Base-by-base conservation (phyloP, 1,140 invertebrate species). In the Drosophila watanabei region DNA sequence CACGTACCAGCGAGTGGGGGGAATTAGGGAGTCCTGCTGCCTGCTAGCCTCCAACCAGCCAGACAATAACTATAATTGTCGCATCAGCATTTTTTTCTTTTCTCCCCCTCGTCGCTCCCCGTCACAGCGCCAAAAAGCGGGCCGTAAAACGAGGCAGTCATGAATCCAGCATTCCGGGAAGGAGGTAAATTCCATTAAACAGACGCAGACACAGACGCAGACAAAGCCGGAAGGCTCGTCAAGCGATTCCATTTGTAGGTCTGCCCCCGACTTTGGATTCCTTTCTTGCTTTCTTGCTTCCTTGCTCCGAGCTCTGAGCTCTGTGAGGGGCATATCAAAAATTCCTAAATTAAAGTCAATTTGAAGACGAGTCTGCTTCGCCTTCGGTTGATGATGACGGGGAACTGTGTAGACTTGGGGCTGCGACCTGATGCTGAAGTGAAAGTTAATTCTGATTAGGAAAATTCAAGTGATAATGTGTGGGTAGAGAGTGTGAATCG, bases 41-140 rank as follows among this genome's bases (percentile, higher is more conserved):
- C 56, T 10, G 57, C 24, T 30, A 48, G 30, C 37, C 45, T 62
- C 49, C 75, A 49, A 79, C 83, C 87, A 71, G 81, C 81, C 84
- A 88, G 84, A 88, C 84, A 88, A 88, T 88, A 88, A 88, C 84
- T 88, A 88, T 88, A 89, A 88, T 88, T 88, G 84, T 88, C 85
- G 84, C 84, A 88, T 88, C 84, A 88, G 84, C 84, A 76, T 89
- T 89, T 84, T 89, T 52, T 56, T 81, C 71, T 75, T 79, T 78
- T 56, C 48, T 46, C 18, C 58, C 51, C 1, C 24, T 30, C 20
- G 41, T n/a, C 24, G 24, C 7, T 4, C 16, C 16, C 30, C 30
- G 51, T 39, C 48, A 35, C 51, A 20, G 30, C 24, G 49, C 66
- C 83, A 49, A 82, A 86, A 86, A 82, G 80, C 79, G 66, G 59